phyloP scores from a whole-genome alignment of 2,797 vertebrate genomes.

The Eulemur albifrons region DNA sequence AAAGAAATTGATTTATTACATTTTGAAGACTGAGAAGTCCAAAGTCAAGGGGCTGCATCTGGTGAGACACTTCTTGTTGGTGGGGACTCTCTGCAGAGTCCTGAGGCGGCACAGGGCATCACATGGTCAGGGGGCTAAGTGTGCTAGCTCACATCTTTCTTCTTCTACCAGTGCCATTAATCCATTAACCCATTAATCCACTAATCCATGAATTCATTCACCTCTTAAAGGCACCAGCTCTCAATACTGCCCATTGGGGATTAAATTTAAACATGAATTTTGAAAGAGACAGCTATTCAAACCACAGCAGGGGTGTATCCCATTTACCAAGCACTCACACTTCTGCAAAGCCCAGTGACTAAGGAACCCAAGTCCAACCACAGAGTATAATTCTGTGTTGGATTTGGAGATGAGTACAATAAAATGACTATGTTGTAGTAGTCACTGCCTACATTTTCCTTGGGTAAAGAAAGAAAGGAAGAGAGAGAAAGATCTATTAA shows the following conservation, averaged over 20 bases:
- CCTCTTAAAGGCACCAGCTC: neutral
- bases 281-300: neutral
- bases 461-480: neutral
- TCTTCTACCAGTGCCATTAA: neutral
- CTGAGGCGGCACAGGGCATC: neutral
- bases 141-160: neutral
- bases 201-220: neutral
- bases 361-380: neutral
- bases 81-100: neutral
- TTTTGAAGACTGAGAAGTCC: neutral
- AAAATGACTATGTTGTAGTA: neutral
- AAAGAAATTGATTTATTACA: neutral
- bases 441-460: neutral
- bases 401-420: neutral
- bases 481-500: neutral
- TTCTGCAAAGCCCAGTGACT: neutral
- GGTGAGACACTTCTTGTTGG: neutral
- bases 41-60: neutral
- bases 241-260: neutral
- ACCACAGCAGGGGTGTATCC: neutral
- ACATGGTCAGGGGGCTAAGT: neutral
- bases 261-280: neutral
- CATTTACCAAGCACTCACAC: neutral
- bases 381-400: neutral
- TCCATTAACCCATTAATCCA: neutral